Conservation (phyloP, 2,797 vertebrate species). For the Etheostoma perlongum region DNA sequence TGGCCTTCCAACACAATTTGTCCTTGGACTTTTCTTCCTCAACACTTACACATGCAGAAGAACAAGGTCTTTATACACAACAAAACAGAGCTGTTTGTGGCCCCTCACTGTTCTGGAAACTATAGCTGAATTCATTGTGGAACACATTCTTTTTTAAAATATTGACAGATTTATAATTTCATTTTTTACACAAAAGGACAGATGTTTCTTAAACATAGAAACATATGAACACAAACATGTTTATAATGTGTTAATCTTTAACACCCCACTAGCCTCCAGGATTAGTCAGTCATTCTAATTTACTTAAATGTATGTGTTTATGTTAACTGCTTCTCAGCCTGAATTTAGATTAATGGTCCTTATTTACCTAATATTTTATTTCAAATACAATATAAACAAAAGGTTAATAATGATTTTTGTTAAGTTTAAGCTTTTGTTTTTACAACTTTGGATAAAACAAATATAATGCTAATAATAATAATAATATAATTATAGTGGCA, state of each 20-base stretch:
- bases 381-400: no score
- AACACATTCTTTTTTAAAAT: neutral
- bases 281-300: neutral
- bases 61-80: slow-evolving; percentile 1
- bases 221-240: neutral
- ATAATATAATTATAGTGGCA: neutral
- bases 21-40: slow-evolving; percentile 49
- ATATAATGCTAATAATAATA: neutral
- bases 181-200: neutral
- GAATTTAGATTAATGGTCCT: neutral
- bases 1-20: slow-evolving; percentile 39
- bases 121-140: neutral
- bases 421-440: neutral
- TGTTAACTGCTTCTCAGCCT: neutral
- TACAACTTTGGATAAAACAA: neutral
- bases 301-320: neutral
- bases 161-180: neutral
- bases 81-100: slow-evolving; percentile 16
- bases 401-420: no score
- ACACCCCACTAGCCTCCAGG: neutral
- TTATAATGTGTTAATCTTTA: neutral
- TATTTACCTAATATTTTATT: neutral
- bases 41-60: slow-evolving; percentile 31
- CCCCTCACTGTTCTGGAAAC: slow-evolving; percentile 21
- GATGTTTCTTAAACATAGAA: neutral